phyloP scores from a whole-genome alignment of 2,888 invertebrate genomes.

The Caenorhabditis sp. region DNA sequence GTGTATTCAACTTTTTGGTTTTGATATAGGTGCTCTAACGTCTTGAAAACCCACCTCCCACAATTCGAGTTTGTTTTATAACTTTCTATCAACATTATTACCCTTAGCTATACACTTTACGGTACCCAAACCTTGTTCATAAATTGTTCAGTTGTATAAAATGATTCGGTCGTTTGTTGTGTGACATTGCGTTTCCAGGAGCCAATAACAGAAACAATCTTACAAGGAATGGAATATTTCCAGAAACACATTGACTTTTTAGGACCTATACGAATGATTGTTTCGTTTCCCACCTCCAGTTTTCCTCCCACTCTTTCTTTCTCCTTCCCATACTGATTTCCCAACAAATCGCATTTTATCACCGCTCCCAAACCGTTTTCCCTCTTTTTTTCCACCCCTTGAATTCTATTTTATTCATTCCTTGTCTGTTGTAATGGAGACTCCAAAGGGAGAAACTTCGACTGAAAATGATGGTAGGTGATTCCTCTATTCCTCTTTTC shows the following conservation, averaged over 20 bases:
- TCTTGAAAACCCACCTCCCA: neutral
- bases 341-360: conserved; percentile 18
- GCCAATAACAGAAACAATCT: too few relatives aligned
- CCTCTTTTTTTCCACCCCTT: conserved; percentile 2
- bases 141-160: too few relatives aligned
- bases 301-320: too few relatives aligned
- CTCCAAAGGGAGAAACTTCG: too few relatives aligned
- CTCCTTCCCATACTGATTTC: neutral
- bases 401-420: too few relatives aligned
- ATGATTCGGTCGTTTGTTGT: too few relatives aligned
- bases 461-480: neutral
- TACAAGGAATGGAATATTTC: neutral
- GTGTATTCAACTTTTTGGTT: conserved; percentile 22
- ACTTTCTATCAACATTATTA: too few relatives aligned
- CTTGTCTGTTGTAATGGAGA: too few relatives aligned
- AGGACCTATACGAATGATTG: neutral
- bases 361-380: neutral
- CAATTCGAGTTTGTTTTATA: neutral
- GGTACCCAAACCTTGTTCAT: too few relatives aligned
- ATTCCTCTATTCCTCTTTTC: too few relatives aligned
- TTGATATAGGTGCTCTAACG: neutral
- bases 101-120: too few relatives aligned
- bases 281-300: neutral
- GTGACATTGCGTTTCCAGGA: too few relatives aligned
- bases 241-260: neutral